phyloP scores from a whole-genome alignment of 2,113 vertebrate species.

The Alosa alosa region DNA sequence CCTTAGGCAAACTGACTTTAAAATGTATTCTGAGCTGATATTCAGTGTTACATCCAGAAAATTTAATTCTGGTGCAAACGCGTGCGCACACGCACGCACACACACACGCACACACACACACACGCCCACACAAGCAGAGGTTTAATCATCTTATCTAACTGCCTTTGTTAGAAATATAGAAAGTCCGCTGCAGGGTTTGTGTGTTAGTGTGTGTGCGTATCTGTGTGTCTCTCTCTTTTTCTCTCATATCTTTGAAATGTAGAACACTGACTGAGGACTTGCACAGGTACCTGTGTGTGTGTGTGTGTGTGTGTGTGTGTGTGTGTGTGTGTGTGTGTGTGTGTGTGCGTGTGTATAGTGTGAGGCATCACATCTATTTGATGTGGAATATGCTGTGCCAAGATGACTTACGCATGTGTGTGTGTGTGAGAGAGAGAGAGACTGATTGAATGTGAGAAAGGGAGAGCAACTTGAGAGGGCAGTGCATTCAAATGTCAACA shows the following conservation, averaged over 20 bases:
- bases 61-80: background rate
- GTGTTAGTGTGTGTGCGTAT: background rate
- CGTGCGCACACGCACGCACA: background rate
- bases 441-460: background rate
- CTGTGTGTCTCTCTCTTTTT: background rate
- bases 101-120: background rate
- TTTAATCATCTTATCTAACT: constrained; percentile 13
- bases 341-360: background rate
- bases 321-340: background rate
- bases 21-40: background rate
- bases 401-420: background rate
- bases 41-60: constrained; percentile 12
- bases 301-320: background rate
- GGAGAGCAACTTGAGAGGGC: background rate
- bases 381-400: background rate
- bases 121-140: background rate
- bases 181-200: background rate
- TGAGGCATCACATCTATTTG: background rate
- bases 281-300: background rate
- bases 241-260: background rate
- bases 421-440: background rate
- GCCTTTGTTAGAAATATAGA: background rate
- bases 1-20: background rate
- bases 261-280: background rate
- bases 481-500: background rate